A percentile compares a stretch with the other conserved stretches of the same genome.
phyloP scores from a whole-genome alignment of 2,113 vertebrate species.

The Bubo blakistoni region DNA sequence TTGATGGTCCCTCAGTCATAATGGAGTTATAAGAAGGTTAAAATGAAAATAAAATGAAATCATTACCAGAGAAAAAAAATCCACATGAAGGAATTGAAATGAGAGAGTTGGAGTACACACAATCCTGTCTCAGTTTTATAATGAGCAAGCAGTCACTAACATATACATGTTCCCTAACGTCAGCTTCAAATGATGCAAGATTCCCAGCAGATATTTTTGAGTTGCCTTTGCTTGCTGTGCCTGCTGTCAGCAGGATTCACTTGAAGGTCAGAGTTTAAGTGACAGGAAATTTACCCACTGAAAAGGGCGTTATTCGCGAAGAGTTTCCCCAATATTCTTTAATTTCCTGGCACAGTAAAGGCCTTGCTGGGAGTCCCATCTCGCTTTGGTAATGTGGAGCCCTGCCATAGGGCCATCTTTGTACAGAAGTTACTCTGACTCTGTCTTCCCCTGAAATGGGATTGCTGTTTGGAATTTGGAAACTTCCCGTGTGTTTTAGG shows the following conservation, averaged over 20 bases:
- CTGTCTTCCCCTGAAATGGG: not conserved
- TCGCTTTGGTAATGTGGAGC: not conserved
- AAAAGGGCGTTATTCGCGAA: not conserved
- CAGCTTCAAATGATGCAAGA: not conserved
- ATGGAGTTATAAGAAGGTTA: conserved; percentile 66
- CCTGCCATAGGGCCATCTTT: not conserved
- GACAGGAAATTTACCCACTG: not conserved
- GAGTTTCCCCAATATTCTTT: not conserved
- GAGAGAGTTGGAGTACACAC: not conserved
- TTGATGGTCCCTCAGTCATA: conserved; percentile 13
- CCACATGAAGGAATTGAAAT: not conserved
- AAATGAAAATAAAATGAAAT: conserved; percentile 42
- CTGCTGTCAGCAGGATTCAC: not conserved
- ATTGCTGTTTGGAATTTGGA: not conserved
- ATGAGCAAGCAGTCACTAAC: not conserved
- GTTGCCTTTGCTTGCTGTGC: not conserved
- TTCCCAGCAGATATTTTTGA: not conserved
- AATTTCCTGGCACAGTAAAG: not conserved
- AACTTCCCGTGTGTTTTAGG: not conserved
- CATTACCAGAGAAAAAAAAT: not conserved
- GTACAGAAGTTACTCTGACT: not conserved
- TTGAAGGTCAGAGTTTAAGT: not conserved
- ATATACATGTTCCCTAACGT: accelerated
- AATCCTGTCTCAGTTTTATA: not conserved
- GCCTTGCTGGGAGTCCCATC: not conserved